Conservation (phyloP, 2,888 invertebrate genomes). For the Apodemia hepburni region DNA sequence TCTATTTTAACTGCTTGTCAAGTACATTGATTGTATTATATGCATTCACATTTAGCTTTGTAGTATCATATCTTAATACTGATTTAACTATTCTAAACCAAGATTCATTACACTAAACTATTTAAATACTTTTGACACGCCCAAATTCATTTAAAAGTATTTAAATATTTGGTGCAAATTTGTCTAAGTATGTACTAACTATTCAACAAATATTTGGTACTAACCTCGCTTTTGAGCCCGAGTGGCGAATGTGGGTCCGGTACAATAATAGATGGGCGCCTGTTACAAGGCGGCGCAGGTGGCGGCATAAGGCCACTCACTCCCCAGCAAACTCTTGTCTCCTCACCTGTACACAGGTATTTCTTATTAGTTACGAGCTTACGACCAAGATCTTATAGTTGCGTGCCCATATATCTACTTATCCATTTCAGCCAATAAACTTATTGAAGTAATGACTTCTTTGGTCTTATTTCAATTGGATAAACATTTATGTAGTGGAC, state of each 20-base stretch:
- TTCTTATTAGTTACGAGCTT: conserved; percentile 8
- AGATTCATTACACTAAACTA: neutral
- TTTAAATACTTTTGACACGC: too few relatives aligned
- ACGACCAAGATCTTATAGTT: conserved; percentile 26
- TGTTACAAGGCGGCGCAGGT: conserved; percentile 86
- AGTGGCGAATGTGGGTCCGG: conserved; percentile 79
- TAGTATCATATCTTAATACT: neutral
- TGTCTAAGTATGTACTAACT: neutral
- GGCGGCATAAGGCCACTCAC: conserved; percentile 78
- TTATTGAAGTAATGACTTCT: neutral
- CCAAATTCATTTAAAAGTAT: neutral
- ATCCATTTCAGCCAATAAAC: conserved; percentile 29
- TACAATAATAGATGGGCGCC: conserved; percentile 81
- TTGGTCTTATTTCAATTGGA: neutral
- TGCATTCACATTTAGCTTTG: neutral
- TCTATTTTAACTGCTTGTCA: neutral
- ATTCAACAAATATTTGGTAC: neutral
- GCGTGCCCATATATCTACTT: conserved; percentile 30
- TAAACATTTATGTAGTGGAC: neutral
- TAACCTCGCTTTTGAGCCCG: conserved; percentile 79
- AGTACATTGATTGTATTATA: too few relatives aligned
- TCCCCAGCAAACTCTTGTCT: conserved; percentile 45
- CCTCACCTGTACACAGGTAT: conserved; percentile 42
- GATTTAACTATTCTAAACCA: neutral
- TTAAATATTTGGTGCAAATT: too few relatives aligned